Evolutionary conservation across 2,113 vertebrate species (phyloP).

Genomic region (Bungarus multicinctus): DNA sequence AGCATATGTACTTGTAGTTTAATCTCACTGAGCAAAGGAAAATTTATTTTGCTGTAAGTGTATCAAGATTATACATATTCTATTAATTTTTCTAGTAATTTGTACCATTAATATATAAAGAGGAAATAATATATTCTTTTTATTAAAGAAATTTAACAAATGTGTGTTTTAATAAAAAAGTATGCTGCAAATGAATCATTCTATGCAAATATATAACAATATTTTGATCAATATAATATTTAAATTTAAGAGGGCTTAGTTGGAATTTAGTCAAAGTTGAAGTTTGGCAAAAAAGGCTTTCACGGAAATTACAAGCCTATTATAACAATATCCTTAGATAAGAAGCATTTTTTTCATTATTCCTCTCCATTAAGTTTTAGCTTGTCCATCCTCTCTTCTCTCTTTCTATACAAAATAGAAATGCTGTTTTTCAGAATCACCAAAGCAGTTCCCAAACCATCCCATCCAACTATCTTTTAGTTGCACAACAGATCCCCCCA

Average conservation of each 20-base stretch:
- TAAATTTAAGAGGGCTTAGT: not conserved
- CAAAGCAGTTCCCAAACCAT: not conserved
- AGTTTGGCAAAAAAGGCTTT: not conserved
- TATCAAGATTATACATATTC: not conserved
- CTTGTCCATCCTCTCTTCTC: not conserved
- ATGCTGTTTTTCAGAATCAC: constrained; percentile 1
- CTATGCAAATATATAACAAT: not conserved
- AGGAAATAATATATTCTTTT: not conserved
- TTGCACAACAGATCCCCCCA: not conserved
- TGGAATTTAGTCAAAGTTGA: not conserved
- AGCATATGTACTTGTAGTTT: not conserved
- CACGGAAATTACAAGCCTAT: not conserved
- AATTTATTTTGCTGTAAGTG: not conserved
- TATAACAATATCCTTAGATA: not conserved
- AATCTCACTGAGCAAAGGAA: not conserved
- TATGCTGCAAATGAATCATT: not conserved
- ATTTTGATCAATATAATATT: not conserved
- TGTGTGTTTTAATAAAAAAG: not conserved
- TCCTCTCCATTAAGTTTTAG: not conserved
- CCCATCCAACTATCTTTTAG: not conserved
- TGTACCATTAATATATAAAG: not conserved
- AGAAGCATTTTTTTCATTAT: not conserved
- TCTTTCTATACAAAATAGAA: constrained; percentile 24
- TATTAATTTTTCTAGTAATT: not conserved
- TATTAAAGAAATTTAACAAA: not conserved